These are phyloP conservation scores for Chymomyza caudatula DNA, from an alignment of 2,888 invertebrate species.

Conservation along the genomic window DNA sequence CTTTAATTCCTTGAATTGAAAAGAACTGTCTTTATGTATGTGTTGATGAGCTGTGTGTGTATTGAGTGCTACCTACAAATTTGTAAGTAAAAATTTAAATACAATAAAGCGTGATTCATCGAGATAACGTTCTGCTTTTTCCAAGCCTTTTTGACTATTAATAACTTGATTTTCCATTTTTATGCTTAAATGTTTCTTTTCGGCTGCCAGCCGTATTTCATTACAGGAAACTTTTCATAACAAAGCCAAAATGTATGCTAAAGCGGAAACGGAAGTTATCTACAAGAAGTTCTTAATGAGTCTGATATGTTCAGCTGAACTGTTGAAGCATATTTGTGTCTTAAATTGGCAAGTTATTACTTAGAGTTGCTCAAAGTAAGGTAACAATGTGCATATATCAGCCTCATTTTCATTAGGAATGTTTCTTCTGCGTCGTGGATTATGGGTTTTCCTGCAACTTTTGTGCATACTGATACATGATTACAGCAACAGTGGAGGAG, in stretches of 20 bases:
- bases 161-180: constrained; percentile 49
- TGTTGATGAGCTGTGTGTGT: too few species aligned
- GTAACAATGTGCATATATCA: too few species aligned
- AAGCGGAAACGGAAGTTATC: constrained; percentile 59
- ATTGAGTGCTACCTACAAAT: not conserved
- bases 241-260: constrained; percentile 35
- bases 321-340: too few species aligned
- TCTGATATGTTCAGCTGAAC: constrained; percentile 37
- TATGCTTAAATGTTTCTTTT: constrained; percentile 57
- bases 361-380: too few species aligned
- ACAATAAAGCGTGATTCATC: constrained; percentile 52
- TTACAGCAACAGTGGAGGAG: too few species aligned
- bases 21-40: too few species aligned
- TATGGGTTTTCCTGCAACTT: too few species aligned
- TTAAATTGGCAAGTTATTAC: too few species aligned
- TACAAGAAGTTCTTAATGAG: constrained; percentile 4
- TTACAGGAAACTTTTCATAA: constrained; percentile 45
- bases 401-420: too few species aligned
- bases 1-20: constrained; percentile 31
- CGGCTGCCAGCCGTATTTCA: constrained; percentile 54
- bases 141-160: not conserved
- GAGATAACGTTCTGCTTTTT: constrained; percentile 48
- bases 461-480: too few species aligned
- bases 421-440: too few species aligned
- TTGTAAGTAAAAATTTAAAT: constrained; percentile 61